phyloP scores from a whole-genome alignment of 2,888 invertebrate genomes.

The Apamea epomidion region DNA sequence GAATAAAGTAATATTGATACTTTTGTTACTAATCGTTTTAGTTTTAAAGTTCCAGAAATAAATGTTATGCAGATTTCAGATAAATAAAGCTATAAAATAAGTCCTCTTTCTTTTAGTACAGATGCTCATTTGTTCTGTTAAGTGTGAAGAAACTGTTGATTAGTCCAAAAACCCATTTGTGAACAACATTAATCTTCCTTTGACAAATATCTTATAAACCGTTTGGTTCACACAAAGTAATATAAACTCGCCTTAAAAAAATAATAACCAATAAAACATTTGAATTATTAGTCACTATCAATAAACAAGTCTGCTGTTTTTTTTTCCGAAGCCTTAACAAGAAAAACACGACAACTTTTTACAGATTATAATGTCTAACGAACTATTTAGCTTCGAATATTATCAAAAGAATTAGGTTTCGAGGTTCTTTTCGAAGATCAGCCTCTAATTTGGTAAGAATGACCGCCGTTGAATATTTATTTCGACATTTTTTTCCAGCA shows the following conservation, averaged over 20 bases:
- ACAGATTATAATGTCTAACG: constrained; percentile 34
- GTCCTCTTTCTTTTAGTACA: background rate
- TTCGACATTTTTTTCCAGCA: constrained; percentile 73
- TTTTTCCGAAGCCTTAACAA: constrained; percentile 36
- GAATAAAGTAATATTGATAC: background rate
- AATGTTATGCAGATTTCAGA: background rate
- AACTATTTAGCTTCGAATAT: constrained; percentile 28
- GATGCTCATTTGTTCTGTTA: background rate
- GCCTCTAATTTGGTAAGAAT: constrained; percentile 52
- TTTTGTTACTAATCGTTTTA: background rate
- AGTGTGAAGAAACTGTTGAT: constrained; percentile 9
- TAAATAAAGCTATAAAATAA: background rate
- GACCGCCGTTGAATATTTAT: constrained; percentile 59
- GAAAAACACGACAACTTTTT: constrained; percentile 44
- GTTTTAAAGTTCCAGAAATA: background rate
- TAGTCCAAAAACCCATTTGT: constrained; percentile 1
- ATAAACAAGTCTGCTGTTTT: constrained; percentile 50
- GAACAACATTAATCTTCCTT: constrained; percentile 5
- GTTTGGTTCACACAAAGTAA: constrained; percentile 27
- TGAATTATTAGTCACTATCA: constrained; percentile 40
- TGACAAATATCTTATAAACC: background rate
- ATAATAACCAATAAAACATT: constrained; percentile 33
- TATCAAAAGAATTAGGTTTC: constrained; percentile 52
- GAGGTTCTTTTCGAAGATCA: constrained; percentile 36
- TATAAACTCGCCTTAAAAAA: constrained; percentile 17